A percentile compares a stretch with the other conserved stretches of the same genome.
phyloP scores from a whole-genome alignment of 2,888 invertebrate species.

The Anodontia alba region DNA sequence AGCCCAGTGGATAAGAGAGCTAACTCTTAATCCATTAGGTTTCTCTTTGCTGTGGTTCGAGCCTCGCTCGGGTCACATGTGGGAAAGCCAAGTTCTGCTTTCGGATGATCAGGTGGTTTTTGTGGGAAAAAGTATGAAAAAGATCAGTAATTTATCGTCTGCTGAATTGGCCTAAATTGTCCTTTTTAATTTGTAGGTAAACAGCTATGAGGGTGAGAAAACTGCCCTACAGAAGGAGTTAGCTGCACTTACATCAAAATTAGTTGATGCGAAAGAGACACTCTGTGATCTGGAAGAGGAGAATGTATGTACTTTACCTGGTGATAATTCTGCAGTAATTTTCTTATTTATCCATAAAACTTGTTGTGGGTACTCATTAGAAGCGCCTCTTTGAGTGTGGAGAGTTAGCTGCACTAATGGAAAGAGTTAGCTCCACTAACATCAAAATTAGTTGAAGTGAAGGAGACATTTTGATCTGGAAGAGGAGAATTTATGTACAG shows the following conservation, averaged over 20 bases:
- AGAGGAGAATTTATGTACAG: slow-evolving; percentile 84
- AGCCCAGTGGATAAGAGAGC: too few species aligned
- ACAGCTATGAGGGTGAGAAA: slow-evolving; percentile 96
- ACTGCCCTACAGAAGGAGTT: slow-evolving; percentile 94
- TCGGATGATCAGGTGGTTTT: too few species aligned
- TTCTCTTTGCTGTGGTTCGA: too few species aligned
- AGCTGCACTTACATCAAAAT: slow-evolving; percentile 88
- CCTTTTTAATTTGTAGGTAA: slow-evolving; percentile 87
- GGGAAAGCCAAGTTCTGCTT: too few species aligned
- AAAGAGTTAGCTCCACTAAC: slow-evolving; percentile 93
- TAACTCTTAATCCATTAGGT: too few species aligned
- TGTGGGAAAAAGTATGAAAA: too few species aligned
- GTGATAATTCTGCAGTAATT: too few species aligned
- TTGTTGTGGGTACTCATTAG: too few species aligned
- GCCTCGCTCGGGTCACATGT: too few species aligned
- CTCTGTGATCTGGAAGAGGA: slow-evolving; percentile 85
- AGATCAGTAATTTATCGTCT: too few species aligned
- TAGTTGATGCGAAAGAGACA: slow-evolving; percentile 84
- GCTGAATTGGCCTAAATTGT: too few species aligned
- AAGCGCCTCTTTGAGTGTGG: too few species aligned
- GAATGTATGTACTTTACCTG: slow-evolving; percentile 82
- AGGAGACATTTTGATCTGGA: slow-evolving; percentile 84
- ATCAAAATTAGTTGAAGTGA: slow-evolving; percentile 84
- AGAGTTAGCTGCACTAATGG: slow-evolving; percentile 92
- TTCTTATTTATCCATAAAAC: background rate